phyloP scores from a whole-genome alignment of 2,888 invertebrate species.

The Zygaena filipendulae region DNA sequence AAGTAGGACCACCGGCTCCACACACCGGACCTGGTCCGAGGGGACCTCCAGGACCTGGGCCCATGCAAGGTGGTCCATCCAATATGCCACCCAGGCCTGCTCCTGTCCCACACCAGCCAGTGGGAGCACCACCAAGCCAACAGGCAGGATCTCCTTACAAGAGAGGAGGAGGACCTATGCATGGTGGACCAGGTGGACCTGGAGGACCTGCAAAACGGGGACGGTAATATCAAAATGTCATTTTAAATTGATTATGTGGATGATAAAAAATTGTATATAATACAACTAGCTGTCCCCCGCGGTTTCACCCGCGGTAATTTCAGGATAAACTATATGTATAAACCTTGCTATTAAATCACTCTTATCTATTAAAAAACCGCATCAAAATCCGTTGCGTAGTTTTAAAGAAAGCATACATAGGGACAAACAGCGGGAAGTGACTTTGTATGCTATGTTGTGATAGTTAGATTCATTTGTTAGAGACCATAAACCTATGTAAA shows the following conservation, averaged over 20 bases:
- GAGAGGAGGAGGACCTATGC: slow-evolving; percentile 41
- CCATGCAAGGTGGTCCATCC: slow-evolving; percentile 18
- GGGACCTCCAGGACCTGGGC: slow-evolving; percentile 16
- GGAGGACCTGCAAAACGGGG: slow-evolving; percentile 53
- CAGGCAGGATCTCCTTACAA: slow-evolving; percentile 34
- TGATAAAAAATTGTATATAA: neutral
- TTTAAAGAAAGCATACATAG: no score
- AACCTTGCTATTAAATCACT: no score
- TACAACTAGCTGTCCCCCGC: no score
- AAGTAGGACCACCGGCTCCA: slow-evolving; percentile 8
- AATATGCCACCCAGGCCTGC: slow-evolving; percentile 19
- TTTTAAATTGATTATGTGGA: neutral
- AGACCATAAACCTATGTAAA: no score
- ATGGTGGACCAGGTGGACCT: slow-evolving; percentile 27
- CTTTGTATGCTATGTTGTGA: no score
- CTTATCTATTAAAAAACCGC: no score
- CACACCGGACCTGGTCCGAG: slow-evolving; percentile 13
- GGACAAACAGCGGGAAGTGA: no score
- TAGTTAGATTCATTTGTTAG: no score
- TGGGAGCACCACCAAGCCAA: slow-evolving; percentile 17
- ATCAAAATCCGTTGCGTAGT: no score
- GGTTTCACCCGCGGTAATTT: no score
- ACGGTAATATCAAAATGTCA: slow-evolving; percentile 26
- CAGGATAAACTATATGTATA: no score
- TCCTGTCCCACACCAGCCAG: slow-evolving; percentile 24